These are phyloP conservation scores for Uromys caudimaculatus DNA, from an alignment of 2,797 vertebrate species.

Conservation along the genomic window DNA sequence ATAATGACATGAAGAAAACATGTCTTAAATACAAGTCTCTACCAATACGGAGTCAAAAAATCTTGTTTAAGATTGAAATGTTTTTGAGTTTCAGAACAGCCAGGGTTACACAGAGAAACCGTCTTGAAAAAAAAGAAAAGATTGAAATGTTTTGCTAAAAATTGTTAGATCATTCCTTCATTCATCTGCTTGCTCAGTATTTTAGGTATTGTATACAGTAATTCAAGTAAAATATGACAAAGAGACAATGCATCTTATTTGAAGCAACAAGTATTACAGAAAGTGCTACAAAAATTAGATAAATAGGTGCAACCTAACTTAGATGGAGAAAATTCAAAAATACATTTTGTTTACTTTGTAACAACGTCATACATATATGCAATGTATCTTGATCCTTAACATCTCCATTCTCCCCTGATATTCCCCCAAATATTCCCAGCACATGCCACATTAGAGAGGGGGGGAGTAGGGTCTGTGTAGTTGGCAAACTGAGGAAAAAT, in stretches of 20 bases:
- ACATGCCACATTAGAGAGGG: neutral
- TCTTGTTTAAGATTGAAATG: slow-evolving; percentile 12
- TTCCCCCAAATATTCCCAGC: neutral
- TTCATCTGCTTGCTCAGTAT: neutral
- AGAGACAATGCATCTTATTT: neutral
- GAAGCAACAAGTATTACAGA: neutral
- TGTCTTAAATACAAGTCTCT: neutral
- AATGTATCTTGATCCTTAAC: neutral
- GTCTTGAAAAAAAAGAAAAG: no score
- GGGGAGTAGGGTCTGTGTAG: no score
- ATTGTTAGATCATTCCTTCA: neutral
- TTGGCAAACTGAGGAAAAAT: neutral
- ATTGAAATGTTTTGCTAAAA: slow-evolving; percentile 6
- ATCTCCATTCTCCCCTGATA: neutral
- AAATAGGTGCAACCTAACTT: neutral
- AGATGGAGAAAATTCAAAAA: neutral
- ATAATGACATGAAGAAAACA: neutral
- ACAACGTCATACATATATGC: neutral
- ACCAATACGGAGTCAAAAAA: neutral
- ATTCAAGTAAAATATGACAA: slow-evolving; percentile 26
- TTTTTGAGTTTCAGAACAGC: no score
- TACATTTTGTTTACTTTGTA: neutral
- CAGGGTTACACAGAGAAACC: no score
- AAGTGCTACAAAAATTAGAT: neutral
- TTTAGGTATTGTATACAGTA: neutral